These are phyloP conservation scores for Periplaneta americana DNA, from an alignment of 1,140 invertebrate genomes.

Conservation along the genomic window DNA sequence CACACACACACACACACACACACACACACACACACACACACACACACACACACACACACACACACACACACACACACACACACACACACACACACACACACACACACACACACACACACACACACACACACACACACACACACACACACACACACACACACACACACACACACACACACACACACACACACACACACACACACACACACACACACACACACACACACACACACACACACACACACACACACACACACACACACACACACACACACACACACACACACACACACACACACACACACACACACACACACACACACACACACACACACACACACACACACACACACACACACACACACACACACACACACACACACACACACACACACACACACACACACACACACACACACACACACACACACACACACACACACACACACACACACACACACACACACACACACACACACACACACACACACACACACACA, in stretches of 20 bases:
- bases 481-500: conserved; percentile 29
- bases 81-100: conserved; percentile 19
- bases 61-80: conserved; percentile 19
- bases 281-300: conserved; percentile 19
- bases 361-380: conserved; percentile 18
- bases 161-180: conserved; percentile 19
- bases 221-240: conserved; percentile 19
- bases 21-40: conserved; percentile 19
- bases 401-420: conserved; percentile 26
- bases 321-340: conserved; percentile 18
- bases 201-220: conserved; percentile 19
- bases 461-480: conserved; percentile 32
- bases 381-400: conserved; percentile 17
- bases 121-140: conserved; percentile 19
- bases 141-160: conserved; percentile 19
- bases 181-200: conserved; percentile 19
- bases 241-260: conserved; percentile 19
- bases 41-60: conserved; percentile 19
- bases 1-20: conserved; percentile 19
- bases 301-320: conserved; percentile 19
- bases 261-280: conserved; percentile 19
- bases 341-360: conserved; percentile 18
- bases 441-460: conserved; percentile 31
- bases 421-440: conserved; percentile 27
- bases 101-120: conserved; percentile 19